Evolutionary conservation across 2,797 vertebrate genomes (phyloP), one percentile per base, ranked within the genome.

Genomic region (Tapirus indicus): DNA sequence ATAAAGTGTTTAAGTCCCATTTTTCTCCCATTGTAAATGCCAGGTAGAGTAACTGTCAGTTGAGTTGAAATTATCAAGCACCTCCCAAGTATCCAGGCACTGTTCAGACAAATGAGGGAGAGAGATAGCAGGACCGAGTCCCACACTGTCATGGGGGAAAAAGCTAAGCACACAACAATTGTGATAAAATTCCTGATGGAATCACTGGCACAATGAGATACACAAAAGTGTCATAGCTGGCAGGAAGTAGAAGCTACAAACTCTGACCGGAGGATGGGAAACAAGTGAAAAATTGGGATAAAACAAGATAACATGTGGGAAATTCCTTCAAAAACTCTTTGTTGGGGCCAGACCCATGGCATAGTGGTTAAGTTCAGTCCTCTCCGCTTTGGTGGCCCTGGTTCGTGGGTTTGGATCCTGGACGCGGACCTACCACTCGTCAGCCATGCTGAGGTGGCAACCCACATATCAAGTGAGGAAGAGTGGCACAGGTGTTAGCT

Each of bases 251-350:
- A 86, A 93, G 23, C 56, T 87, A 52, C 74, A 27, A 79, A 62
- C n/a, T 66, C 23, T 88, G 38, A 69, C 72, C 58, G 47, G 38
- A 23, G 20, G 17, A 35, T 79, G 14, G 20, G 66, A 11, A 83
- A 44, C 77, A 95, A 12, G 27, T 72, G 7, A 29, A 86, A 96
- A 88, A 78, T 54, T 62, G 69, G 21, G 18, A 69, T 75, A 82
- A 95, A 94, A 68, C 7, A 94, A 82, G 2, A 25, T 56, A 91
- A 62, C 7, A 2, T 52, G 1, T 94, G 62, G 66, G 32, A 64
- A 94, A 93, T 78, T 86, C 20, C 35, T 94, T 88, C 41, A 85
- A 88, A 91, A 89, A 23, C n/a, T 56, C 49, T 91, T 86, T 54
- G 47, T 47, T 10, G 47, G 47, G 47, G 47, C 47, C 47, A 47